Evolutionary conservation across 2,888 invertebrate genomes (phyloP), one percentile per base, ranked within the genome.

Genomic region (Epirrhoe alternata): DNA sequence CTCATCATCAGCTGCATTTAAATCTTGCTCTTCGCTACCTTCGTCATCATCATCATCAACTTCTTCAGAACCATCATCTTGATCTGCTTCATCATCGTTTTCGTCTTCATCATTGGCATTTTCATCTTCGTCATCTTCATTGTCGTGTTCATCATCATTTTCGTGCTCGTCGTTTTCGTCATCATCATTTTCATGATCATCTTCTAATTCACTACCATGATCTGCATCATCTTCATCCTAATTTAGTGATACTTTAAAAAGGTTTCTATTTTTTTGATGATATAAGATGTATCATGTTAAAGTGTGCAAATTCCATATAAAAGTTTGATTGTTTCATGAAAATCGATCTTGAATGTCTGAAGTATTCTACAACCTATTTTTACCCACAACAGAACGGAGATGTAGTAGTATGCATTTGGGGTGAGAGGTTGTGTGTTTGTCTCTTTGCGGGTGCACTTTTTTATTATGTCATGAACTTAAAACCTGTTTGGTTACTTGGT

Each of bases 181-280:
- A 8, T 61, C 55, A 16, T 53, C 51, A 45, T 62, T 38, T 12
- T 52, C 33, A 51, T 63, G 10, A 7, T 57, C 50, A n/a, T 58
- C 31, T 8, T 50, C 35, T 82, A 72, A 30, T 62, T 74, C 75
- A 56, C 53, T 67, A 58, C 72, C 71, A 24, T 82, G 77, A 50
- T 86, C 80, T 74, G 65, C 74, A 42, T 71, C 67, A 51, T 85
- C 81, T 65, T 82, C 83, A 62, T 87, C 85, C 70, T 86, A 80
- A 42, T 79, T 79, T 70, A 71, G 67, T 77, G 61, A 69, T 61
- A 49, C 8, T 56, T 31, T 31, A n/a, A 54, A 35, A 33, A 64
- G 64, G 66, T 56, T 58, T 45, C 58, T 56, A 31, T 10, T 14
- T 57, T 47, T 6, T 16, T 17, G 12, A 17, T 17, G 6, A 10